phyloP scores from a whole-genome alignment of 2,797 vertebrate genomes.

The Anniella stebbinsi region DNA sequence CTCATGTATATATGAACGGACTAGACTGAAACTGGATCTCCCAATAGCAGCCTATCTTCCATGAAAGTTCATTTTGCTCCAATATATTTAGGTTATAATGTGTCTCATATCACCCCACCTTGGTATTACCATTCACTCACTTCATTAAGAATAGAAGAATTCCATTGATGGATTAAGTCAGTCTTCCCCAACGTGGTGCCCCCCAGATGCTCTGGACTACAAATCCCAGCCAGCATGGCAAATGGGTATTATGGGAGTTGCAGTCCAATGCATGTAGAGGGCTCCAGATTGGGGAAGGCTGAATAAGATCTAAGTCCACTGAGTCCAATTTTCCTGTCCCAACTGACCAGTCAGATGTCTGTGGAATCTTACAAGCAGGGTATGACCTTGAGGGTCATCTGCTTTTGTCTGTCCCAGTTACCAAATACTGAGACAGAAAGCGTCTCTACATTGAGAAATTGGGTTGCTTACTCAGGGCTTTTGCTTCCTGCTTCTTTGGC shows the following conservation, averaged over 20 bases:
- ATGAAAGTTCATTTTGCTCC: not conserved
- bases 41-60: too few relatives aligned
- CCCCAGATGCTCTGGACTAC: too few relatives aligned
- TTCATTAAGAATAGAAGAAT: conserved; percentile 1
- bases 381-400: not conserved
- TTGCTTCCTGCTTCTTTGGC: too few relatives aligned
- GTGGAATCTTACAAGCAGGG: not conserved
- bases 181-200: too few relatives aligned
- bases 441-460: too few relatives aligned
- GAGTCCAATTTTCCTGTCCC: not conserved
- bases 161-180: not conserved
- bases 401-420: not conserved
- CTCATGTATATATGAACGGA: not conserved
- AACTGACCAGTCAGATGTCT: not conserved
- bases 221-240: too few relatives aligned
- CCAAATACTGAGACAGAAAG: not conserved
- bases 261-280: too few relatives aligned
- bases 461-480: too few relatives aligned
- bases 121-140: not conserved
- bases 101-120: not conserved
- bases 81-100: not conserved
- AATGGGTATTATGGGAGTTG: too few relatives aligned
- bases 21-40: not conserved
- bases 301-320: not conserved
- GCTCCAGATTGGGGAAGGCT: too few relatives aligned